These are phyloP conservation scores for Diaperis boleti DNA, from an alignment of 2,888 invertebrate species.

Conservation along the genomic window DNA sequence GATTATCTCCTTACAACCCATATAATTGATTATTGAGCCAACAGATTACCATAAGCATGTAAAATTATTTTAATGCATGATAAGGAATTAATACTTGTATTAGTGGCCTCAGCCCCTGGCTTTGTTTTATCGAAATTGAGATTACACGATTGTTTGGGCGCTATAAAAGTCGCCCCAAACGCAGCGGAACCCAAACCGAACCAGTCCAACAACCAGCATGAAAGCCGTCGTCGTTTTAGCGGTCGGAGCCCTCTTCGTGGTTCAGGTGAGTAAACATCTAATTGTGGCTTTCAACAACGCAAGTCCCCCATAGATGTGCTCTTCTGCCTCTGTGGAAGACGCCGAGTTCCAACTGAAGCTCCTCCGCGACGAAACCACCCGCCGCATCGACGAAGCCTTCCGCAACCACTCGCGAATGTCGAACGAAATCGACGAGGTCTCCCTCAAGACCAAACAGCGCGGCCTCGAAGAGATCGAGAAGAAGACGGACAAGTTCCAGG, in stretches of 20 bases:
- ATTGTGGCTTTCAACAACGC: background rate
- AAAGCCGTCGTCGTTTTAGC: background rate
- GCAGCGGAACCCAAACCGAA: background rate
- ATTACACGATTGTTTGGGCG: background rate
- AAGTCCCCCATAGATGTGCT: background rate
- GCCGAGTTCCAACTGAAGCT: conserved; percentile 5
- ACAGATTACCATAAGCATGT: too few relatives aligned
- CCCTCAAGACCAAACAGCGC: background rate
- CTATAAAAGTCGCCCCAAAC: background rate
- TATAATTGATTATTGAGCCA: too few relatives aligned
- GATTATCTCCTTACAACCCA: too few relatives aligned
- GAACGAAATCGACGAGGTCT: conserved; percentile 3
- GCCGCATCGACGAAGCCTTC: background rate
- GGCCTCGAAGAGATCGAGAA: background rate
- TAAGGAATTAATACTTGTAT: too few relatives aligned
- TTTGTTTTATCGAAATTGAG: background rate
- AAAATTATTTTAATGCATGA: too few relatives aligned
- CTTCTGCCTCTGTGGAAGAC: conserved; percentile 6
- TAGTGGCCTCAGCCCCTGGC: too few relatives aligned
- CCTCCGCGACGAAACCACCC: conserved; percentile 2
- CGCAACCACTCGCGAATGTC: conserved; percentile 2
- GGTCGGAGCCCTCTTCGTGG: background rate
- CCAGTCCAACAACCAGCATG: background rate
- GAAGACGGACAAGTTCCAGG: background rate
- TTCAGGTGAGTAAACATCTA: background rate